Evolutionary conservation across 2,113 vertebrate species (phyloP).

Genomic region (Emberiza fucata): DNA sequence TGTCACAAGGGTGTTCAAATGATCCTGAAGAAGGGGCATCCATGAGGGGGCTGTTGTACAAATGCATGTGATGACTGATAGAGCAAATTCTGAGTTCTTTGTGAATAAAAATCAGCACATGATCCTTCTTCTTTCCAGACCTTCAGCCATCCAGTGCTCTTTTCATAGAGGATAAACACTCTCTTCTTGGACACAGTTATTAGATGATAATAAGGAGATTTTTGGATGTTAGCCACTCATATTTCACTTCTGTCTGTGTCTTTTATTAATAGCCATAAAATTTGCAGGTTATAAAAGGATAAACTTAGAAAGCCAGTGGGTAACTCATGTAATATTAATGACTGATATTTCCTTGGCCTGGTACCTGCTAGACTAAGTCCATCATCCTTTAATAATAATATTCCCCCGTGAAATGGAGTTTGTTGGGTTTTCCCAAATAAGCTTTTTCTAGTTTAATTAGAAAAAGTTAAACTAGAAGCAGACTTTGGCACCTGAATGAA

Average conservation of each 20-base stretch:
- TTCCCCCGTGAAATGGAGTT: not conserved
- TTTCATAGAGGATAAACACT: not conserved
- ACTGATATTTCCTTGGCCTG: not conserved
- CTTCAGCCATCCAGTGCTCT: not conserved
- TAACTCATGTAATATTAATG: not conserved
- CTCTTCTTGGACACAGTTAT: not conserved
- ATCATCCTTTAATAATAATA: not conserved
- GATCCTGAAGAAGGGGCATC: not conserved
- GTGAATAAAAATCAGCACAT: not conserved
- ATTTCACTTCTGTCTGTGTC: not conserved
- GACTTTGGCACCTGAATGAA: not conserved
- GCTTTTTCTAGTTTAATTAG: not conserved
- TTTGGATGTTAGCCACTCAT: not conserved
- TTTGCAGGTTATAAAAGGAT: not conserved
- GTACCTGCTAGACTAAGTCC: not conserved
- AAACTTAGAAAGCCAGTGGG: not conserved
- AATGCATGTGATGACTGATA: rapidly evolving
- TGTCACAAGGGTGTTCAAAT: not conserved
- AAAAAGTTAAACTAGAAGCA: not conserved
- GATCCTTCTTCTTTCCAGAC: not conserved
- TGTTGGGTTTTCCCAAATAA: not conserved
- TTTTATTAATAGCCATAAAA: not conserved
- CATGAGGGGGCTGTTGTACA: rapidly evolving
- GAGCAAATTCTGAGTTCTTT: not conserved
- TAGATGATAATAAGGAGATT: not conserved